phyloP scores from a whole-genome alignment of 2,888 invertebrate genomes.

The Ichneumoninae sp. region DNA sequence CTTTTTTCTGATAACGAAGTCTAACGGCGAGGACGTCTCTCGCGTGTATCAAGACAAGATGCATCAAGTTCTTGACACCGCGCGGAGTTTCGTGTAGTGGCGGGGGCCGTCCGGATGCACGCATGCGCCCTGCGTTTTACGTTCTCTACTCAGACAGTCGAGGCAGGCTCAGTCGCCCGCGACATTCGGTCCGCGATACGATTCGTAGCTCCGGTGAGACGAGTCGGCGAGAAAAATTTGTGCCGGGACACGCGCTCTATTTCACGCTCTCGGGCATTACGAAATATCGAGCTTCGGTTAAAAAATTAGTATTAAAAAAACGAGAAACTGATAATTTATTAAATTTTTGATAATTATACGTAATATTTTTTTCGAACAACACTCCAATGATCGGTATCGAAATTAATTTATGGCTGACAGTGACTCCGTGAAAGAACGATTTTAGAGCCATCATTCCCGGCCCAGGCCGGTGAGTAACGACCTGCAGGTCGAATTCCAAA shows the following conservation, averaged over 20 bases:
- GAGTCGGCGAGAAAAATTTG: constrained; percentile 70
- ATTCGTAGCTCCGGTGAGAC: constrained; percentile 72
- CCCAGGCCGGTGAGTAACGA: not conserved
- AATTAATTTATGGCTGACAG: not conserved
- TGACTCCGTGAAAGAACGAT: not conserved
- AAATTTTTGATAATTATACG: not conserved
- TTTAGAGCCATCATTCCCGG: not conserved
- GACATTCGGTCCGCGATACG: constrained; percentile 83
- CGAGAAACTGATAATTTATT: not conserved
- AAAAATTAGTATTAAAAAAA: constrained; percentile 3
- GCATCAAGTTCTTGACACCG: constrained; percentile 65
- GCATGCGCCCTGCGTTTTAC: constrained; percentile 81
- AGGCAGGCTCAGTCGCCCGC: constrained; percentile 83
- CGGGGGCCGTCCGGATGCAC: constrained; percentile 77
- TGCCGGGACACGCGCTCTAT: constrained; percentile 71
- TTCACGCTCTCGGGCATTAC: constrained; percentile 25
- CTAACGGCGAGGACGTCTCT: constrained; percentile 5
- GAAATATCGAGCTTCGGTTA: constrained; percentile 32
- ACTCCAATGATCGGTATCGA: not conserved
- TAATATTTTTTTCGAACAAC: not conserved
- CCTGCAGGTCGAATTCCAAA: not conserved
- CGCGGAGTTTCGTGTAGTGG: constrained; percentile 62
- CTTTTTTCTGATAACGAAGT: constrained; percentile 17
- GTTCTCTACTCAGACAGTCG: constrained; percentile 78
- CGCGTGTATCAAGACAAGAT: constrained; percentile 38